Percentiles rank a stretch among this genome's conserved stretches.
phyloP scores from a whole-genome alignment of 2,797 vertebrate genomes.

The Syndactyla subalaris region DNA sequence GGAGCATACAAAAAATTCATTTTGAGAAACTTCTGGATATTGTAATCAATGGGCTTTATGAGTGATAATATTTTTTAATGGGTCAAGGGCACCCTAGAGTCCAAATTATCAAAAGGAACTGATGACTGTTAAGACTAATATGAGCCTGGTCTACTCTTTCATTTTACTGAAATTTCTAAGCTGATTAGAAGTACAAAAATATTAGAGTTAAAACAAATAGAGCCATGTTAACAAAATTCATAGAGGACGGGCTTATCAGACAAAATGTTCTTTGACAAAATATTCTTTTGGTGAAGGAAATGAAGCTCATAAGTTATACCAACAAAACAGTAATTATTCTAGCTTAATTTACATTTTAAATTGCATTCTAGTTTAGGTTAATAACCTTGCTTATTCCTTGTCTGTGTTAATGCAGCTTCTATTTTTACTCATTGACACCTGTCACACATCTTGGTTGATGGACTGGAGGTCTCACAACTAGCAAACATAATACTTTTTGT shows the following conservation, averaged over 20 bases:
- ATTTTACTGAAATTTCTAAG: not conserved
- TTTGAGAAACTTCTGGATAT: not conserved
- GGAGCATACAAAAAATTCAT: not conserved
- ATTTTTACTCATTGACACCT: not conserved
- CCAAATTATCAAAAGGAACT: not conserved
- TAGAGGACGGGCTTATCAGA: not conserved
- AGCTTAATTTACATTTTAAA: not conserved
- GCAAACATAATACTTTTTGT: not conserved
- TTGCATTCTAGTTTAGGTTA: not conserved
- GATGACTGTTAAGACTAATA: not conserved
- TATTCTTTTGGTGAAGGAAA: not conserved
- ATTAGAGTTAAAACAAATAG: not conserved
- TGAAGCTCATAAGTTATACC: not conserved
- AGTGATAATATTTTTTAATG: not conserved
- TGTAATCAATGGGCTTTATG: not conserved
- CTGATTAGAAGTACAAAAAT: not conserved
- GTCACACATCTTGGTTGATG: not conserved
- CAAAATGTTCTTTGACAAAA: not conserved
- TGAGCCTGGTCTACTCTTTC: not conserved
- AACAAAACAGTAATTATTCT: not conserved
- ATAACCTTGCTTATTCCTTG: not conserved
- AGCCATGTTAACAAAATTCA: not conserved
- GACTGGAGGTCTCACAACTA: not conserved
- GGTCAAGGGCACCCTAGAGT: not conserved
- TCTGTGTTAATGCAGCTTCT: not conserved